These are phyloP conservation scores for Acanthis flammea DNA, from an alignment of 2,797 vertebrate genomes.

Conservation along the genomic window DNA sequence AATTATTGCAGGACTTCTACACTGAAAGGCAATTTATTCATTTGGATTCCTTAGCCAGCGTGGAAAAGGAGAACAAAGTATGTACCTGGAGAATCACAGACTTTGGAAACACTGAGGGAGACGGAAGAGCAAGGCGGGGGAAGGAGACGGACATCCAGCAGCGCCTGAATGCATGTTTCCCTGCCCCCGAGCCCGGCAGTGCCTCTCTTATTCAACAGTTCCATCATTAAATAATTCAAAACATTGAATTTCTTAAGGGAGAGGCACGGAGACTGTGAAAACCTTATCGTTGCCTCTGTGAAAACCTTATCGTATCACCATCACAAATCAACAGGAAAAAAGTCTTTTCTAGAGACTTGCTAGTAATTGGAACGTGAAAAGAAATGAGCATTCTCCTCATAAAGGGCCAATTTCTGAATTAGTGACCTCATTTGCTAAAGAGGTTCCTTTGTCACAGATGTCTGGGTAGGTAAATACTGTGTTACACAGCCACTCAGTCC, in stretches of 20 bases:
- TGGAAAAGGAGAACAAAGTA: background rate
- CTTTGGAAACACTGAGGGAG: slow-evolving; percentile 1
- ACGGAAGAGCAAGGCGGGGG: background rate
- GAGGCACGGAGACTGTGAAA: slow-evolving; percentile 1
- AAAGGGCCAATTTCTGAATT: slow-evolving; percentile 59
- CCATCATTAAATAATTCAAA: slow-evolving; percentile 66
- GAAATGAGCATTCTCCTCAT: background rate
- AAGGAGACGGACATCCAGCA: background rate
- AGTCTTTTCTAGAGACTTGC: slow-evolving; percentile 17
- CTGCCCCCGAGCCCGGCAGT: background rate
- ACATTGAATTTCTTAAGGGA: slow-evolving; percentile 52
- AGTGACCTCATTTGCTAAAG: slow-evolving; percentile 59
- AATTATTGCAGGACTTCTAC: slow-evolving; percentile 34
- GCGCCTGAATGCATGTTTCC: background rate
- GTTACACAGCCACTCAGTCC: background rate
- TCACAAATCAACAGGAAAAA: slow-evolving; percentile 71
- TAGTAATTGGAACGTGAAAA: background rate
- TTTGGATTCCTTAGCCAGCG: background rate
- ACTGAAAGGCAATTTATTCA: slow-evolving; percentile 36
- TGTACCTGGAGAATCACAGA: background rate
- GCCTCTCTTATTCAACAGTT: slow-evolving; percentile 30
- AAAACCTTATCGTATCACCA: slow-evolving; percentile 48
- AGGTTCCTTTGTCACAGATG: slow-evolving; percentile 60
- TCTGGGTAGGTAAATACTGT: slow-evolving; percentile 29
- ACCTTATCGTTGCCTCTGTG: slow-evolving; percentile 17